Percentiles rank a stretch among this genome's conserved stretches.
These are phyloP conservation scores for Otocyon megalotis DNA, from an alignment of 2,113 vertebrate genomes.

Conservation along the genomic window DNA sequence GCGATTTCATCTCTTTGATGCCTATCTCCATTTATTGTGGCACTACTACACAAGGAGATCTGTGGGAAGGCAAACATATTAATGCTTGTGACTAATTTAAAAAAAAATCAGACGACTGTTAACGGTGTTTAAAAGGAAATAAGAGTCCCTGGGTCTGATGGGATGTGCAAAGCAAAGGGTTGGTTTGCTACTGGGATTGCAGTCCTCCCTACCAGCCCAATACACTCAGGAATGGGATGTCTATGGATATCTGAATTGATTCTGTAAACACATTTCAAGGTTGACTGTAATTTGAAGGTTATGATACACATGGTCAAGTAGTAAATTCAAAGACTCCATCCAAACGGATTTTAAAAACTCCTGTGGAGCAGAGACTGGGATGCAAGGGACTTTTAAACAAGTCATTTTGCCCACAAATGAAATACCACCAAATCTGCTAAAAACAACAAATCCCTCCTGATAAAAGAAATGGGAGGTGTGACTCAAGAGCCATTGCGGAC, in stretches of 20 bases:
- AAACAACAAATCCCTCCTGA: slow-evolving; percentile 27
- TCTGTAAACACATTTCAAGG: slow-evolving; percentile 15
- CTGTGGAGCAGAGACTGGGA: neutral
- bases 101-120: neutral
- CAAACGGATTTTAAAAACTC: slow-evolving; percentile 33
- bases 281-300: slow-evolving; percentile 10
- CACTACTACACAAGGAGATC: slow-evolving; percentile 1
- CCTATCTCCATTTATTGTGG: neutral
- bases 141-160: neutral
- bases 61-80: neutral
- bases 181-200: neutral
- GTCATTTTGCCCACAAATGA: slow-evolving; percentile 45
- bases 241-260: neutral
- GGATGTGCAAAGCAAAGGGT: neutral
- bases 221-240: neutral
- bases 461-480: slow-evolving; percentile 10
- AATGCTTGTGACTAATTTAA: slow-evolving; percentile 26
- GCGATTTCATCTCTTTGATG: neutral
- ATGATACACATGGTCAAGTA: neutral
- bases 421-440: slow-evolving; percentile 21
- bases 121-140: neutral
- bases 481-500: slow-evolving; percentile 31
- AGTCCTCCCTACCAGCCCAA: neutral
- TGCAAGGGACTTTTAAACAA: neutral
- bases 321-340: slow-evolving; percentile 46